These are phyloP conservation scores for Cerastoderma edule DNA, from an alignment of 2,888 invertebrate species.

Conservation along the genomic window DNA sequence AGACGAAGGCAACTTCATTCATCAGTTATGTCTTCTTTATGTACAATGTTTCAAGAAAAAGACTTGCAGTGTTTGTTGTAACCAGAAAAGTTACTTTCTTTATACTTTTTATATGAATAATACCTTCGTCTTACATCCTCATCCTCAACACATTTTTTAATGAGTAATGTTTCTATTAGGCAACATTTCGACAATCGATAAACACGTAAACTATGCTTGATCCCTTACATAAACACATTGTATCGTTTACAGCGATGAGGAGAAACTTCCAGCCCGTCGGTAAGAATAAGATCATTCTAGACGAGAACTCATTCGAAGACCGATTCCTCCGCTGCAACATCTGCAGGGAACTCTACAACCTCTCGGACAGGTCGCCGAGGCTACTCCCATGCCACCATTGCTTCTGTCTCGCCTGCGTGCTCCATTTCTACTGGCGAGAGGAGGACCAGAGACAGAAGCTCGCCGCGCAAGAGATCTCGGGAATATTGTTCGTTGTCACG, in stretches of 20 bases:
- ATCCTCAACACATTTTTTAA: too few relatives aligned
- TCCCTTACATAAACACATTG: too few relatives aligned
- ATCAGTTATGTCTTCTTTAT: too few relatives aligned
- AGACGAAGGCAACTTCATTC: too few relatives aligned
- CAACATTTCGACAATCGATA: too few relatives aligned
- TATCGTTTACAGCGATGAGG: slow-evolving; percentile 45
- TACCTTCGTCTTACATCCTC: too few relatives aligned
- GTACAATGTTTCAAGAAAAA: too few relatives aligned
- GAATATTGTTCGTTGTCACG: slow-evolving; percentile 63
- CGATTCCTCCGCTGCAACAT: slow-evolving; percentile 74
- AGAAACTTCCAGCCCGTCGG: slow-evolving; percentile 42
- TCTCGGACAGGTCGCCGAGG: slow-evolving; percentile 64
- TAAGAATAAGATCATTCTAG: slow-evolving; percentile 72
- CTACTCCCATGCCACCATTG: slow-evolving; percentile 78
- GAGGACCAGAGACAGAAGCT: slow-evolving; percentile 67
- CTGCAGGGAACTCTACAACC: slow-evolving; percentile 71
- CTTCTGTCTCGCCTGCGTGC: slow-evolving; percentile 71
- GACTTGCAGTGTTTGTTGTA: too few relatives aligned
- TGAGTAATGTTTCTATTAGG: too few relatives aligned
- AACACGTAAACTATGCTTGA: too few relatives aligned
- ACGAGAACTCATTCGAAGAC: slow-evolving; percentile 75
- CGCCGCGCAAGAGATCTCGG: slow-evolving; percentile 54
- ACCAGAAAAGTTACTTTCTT: too few relatives aligned
- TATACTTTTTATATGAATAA: too few relatives aligned
- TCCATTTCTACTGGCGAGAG: slow-evolving; percentile 67